Percentiles rank a stretch among this genome's conserved stretches.
Conservation (phyloP, 2,113 vertebrate species). For the Sterrhoptilus dennistouni region DNA sequence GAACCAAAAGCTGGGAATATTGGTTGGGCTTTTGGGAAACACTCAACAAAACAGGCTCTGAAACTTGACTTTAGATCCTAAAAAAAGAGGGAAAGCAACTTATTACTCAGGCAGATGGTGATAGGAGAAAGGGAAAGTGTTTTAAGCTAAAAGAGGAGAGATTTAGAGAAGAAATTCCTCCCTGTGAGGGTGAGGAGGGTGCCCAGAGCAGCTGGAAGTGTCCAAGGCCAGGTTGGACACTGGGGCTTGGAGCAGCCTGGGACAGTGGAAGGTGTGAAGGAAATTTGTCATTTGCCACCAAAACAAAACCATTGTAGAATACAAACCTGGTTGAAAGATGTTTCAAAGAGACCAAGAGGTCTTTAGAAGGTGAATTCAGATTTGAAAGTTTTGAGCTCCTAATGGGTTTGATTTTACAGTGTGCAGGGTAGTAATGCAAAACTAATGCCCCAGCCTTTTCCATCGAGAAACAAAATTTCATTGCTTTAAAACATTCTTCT, state of each 20-base stretch:
- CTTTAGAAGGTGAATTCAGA: neutral
- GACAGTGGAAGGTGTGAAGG: neutral
- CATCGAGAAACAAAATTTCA: neutral
- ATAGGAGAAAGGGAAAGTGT: neutral
- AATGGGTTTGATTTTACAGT: neutral
- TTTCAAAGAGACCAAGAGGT: neutral
- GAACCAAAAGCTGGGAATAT: neutral
- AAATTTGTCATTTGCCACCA: neutral
- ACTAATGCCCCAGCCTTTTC: neutral
- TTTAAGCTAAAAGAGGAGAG: neutral
- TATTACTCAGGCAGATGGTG: neutral
- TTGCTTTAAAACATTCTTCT: neutral
- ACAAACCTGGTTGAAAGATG: neutral
- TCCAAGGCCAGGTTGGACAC: rapidly evolving
- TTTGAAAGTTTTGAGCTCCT: neutral
- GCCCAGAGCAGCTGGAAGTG: neutral
- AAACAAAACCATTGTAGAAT: neutral
- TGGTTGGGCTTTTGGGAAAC: neutral
- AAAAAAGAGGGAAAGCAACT: neutral
- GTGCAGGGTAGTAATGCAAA: neutral
- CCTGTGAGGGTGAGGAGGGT: neutral
- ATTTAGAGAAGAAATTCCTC: neutral
- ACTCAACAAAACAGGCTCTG: neutral
- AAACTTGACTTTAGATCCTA: neutral
- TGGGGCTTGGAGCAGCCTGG: neutral